Evolutionary conservation across 35 echinoderm and acorn worm genomes (phyloP).

Genomic region (Lytechinus pictus): DNA sequence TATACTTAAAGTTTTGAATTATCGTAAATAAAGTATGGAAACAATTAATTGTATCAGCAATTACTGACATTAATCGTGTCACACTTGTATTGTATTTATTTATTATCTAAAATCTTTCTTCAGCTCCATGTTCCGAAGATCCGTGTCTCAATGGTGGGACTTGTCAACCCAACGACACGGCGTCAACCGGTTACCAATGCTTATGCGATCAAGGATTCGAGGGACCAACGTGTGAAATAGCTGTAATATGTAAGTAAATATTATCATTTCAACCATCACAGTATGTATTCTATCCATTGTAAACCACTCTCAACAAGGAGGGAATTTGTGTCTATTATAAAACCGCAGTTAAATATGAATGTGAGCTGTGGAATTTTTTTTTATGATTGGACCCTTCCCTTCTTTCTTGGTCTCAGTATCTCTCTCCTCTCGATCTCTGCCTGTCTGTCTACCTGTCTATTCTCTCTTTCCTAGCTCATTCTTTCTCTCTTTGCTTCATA

Average conservation of each 20-base stretch:
- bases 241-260: neutral
- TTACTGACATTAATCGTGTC: too few relatives aligned
- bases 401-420: neutral
- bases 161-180: neutral
- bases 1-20: too few relatives aligned
- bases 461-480: neutral
- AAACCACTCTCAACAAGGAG: too few relatives aligned
- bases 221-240: conserved; percentile 17
- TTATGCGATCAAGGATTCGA: neutral
- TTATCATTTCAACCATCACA: neutral
- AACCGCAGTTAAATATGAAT: neutral
- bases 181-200: conserved; percentile 9
- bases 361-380: neutral
- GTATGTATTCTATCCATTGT: neutral
- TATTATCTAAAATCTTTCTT: too few relatives aligned
- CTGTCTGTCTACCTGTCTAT: neutral
- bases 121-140: conserved; percentile 25
- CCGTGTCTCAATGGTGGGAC: conserved; percentile 31
- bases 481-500: neutral
- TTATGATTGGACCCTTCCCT: neutral
- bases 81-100: too few relatives aligned
- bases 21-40: too few relatives aligned
- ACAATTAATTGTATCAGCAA: too few relatives aligned
- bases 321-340: neutral
- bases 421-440: neutral